Conservation (phyloP, 92 coral and sea anemone genomes). For the Micromussa lordhowensis region DNA sequence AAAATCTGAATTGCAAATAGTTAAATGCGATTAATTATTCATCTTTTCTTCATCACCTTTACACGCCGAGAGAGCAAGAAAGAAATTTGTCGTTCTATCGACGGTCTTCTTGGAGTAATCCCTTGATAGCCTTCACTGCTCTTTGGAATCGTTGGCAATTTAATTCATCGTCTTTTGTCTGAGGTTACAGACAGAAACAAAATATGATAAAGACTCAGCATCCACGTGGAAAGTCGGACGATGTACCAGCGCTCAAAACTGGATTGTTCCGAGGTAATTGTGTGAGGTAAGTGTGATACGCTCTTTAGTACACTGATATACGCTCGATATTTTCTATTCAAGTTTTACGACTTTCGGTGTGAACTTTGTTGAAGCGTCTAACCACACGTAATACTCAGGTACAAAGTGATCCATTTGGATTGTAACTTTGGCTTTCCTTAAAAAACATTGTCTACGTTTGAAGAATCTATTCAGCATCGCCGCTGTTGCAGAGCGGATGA, state of each 20-base stretch:
- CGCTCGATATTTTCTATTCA: neutral
- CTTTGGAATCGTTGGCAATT: neutral
- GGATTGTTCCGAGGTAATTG: neutral
- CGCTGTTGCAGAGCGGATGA: too few species aligned
- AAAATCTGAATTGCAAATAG: neutral
- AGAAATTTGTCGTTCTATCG: neutral
- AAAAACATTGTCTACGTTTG: too few species aligned
- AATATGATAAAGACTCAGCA: neutral
- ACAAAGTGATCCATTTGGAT: too few species aligned
- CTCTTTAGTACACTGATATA: too few species aligned
- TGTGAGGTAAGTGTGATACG: too few species aligned
- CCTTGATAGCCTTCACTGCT: neutral
- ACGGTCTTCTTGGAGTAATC: neutral
- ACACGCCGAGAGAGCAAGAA: neutral
- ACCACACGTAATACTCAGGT: too few species aligned
- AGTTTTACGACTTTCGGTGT: neutral
- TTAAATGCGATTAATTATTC: neutral
- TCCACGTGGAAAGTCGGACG: neutral
- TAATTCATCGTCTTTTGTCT: neutral
- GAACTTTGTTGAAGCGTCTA: neutral
- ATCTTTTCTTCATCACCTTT: neutral
- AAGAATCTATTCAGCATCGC: too few species aligned
- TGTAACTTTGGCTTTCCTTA: too few species aligned
- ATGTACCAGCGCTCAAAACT: neutral
- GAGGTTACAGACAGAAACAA: neutral